Evolutionary conservation across 1,140 invertebrate species (phyloP).

Genomic region (Tenebrio molitor): DNA sequence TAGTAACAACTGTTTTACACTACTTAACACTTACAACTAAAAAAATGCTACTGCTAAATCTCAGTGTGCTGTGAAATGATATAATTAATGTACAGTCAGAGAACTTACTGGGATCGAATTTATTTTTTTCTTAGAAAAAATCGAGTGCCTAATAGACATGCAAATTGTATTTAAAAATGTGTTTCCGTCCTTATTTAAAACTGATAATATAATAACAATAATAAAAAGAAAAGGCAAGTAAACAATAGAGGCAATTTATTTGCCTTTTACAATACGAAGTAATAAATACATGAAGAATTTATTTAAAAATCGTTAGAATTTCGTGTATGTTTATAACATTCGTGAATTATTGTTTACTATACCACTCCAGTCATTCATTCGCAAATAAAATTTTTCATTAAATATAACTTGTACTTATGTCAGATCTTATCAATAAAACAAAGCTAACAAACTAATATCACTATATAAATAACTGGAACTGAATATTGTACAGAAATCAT

Average conservation of each 20-base stretch:
- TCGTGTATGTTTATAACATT: conserved; percentile 37
- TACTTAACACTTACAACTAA: conserved; percentile 74
- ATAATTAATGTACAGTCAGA: conserved; percentile 56
- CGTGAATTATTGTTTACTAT: background rate
- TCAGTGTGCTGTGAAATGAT: conserved; percentile 66
- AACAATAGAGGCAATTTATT: conserved; percentile 19
- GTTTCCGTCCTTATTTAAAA: conserved; percentile 53
- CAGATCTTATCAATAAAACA: conserved; percentile 48
- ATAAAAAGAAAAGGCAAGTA: conserved; percentile 55
- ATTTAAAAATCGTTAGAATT: conserved; percentile 46
- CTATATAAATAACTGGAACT: conserved; percentile 49
- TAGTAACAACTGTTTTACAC: conserved; percentile 71
- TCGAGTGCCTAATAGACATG: conserved; percentile 58
- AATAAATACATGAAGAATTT: conserved; percentile 26
- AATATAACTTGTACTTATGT: conserved; percentile 56
- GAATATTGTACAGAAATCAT: background rate
- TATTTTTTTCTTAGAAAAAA: conserved; percentile 56
- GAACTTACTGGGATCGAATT: conserved; percentile 44
- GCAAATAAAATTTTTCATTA: conserved; percentile 41
- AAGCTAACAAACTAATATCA: conserved; percentile 57
- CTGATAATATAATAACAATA: conserved; percentile 7
- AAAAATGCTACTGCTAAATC: conserved; percentile 64
- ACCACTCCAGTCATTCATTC: conserved; percentile 33
- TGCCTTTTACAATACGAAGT: conserved; percentile 17
- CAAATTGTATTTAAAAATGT: conserved; percentile 59